Evolutionary conservation across 2,888 invertebrate species (phyloP).

Genomic region (Andricus curvator): DNA sequence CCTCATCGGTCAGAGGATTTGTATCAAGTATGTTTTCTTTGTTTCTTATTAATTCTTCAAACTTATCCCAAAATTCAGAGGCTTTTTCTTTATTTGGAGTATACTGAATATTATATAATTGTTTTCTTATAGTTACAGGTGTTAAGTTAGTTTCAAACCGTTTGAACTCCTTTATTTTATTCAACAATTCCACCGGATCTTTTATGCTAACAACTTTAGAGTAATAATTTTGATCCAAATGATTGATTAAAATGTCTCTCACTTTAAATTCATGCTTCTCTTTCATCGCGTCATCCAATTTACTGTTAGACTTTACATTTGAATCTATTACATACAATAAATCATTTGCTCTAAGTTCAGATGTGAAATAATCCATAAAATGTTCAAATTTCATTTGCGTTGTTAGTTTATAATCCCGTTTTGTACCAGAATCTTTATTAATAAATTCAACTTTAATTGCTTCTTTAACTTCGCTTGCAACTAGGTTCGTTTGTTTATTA

Average conservation of each 20-base stretch:
- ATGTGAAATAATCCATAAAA: neutral
- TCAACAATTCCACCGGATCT: conserved; percentile 46
- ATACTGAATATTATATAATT: conserved; percentile 45
- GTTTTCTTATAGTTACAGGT: conserved; percentile 39
- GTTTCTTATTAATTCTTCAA: conserved; percentile 45
- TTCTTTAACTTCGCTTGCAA: neutral
- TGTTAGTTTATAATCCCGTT: too few relatives aligned
- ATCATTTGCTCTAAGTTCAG: too few relatives aligned
- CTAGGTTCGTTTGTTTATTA: neutral
- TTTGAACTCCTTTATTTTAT: conserved; percentile 46
- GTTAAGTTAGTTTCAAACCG: conserved; percentile 44
- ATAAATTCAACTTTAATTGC: neutral
- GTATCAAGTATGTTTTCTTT: conserved; percentile 45
- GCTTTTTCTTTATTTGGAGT: conserved; percentile 43
- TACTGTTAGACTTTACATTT: neutral
- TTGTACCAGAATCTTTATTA: neutral
- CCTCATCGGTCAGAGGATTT: conserved; percentile 42
- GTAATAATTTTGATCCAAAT: conserved; percentile 53
- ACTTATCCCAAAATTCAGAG: conserved; percentile 44
- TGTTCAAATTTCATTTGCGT: neutral
- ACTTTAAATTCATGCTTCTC: conserved; percentile 54
- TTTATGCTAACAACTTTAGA: conserved; percentile 47
- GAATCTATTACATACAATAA: neutral
- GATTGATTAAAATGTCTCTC: conserved; percentile 56
- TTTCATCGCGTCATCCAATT: conserved; percentile 41